Evolutionary conservation across 1,140 invertebrate genomes (phyloP).

Genomic region (Drosophila albomicans): DNA sequence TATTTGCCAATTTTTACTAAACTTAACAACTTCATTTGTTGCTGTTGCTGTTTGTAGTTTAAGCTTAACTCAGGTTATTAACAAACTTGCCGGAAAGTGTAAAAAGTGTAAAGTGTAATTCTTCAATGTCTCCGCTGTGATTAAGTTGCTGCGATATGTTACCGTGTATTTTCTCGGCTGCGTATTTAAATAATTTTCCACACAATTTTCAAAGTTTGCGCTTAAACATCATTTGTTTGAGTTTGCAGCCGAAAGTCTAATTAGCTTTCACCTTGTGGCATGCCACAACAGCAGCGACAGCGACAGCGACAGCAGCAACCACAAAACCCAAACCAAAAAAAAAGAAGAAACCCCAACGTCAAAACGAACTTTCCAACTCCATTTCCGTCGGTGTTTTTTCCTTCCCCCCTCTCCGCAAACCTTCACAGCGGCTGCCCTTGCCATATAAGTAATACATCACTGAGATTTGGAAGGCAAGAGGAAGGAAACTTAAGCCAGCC

Average conservation of each 20-base stretch:
- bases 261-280: conserved; percentile 73
- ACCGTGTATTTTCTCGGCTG: not conserved
- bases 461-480: conserved; percentile 54
- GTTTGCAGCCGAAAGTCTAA: conserved; percentile 70
- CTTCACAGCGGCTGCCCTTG: not conserved
- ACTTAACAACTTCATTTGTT: not conserved
- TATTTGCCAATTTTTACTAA: not conserved
- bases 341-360: conserved; percentile 12
- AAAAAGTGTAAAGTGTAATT: not conserved
- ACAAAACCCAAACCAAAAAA: conserved; percentile 16
- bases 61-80: not conserved
- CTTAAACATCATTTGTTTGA: conserved; percentile 48
- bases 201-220: not conserved
- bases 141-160: conserved; percentile 6
- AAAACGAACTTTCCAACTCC: conserved; percentile 48
- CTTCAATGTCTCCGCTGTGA: conserved; percentile 6
- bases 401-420: too few relatives aligned
- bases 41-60: not conserved
- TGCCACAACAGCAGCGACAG: conserved; percentile 29
- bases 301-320: not conserved
- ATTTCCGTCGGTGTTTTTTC: conserved; percentile 5
- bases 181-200: conserved; percentile 9
- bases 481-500: conserved; percentile 30
- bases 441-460: conserved; percentile 69
- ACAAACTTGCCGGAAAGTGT: not conserved